phyloP scores from a whole-genome alignment of 2,888 invertebrate species.

The Trachelus tabidus region DNA sequence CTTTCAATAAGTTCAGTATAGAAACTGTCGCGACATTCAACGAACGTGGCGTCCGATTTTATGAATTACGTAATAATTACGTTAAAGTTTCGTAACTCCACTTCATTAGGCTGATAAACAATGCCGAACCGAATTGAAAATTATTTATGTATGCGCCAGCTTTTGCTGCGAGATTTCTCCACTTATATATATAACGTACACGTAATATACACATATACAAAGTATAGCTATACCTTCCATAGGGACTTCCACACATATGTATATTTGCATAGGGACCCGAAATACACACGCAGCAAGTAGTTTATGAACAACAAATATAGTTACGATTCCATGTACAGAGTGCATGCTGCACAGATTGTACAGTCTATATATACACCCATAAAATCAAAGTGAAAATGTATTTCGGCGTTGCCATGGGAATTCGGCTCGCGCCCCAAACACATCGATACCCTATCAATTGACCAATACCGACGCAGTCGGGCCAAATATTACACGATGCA shows the following conservation, averaged over 20 bases:
- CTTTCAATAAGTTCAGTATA: not conserved
- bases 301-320: not conserved
- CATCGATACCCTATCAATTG: constrained; percentile 56
- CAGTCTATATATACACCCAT: not conserved
- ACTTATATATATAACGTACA: not conserved
- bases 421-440: constrained; percentile 45
- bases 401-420: constrained; percentile 58
- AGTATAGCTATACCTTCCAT: not conserved
- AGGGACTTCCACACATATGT: not conserved
- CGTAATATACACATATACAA: not conserved
- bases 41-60: not conserved
- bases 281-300: not conserved
- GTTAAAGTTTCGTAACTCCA: not conserved
- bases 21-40: not conserved
- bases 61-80: not conserved
- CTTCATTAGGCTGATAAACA: not conserved
- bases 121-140: not conserved
- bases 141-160: not conserved
- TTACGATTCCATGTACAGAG: not conserved
- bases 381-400: constrained; percentile 49
- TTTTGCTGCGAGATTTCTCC: not conserved
- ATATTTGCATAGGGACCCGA: not conserved
- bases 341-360: not conserved
- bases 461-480: constrained; percentile 26
- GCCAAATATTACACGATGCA: constrained; percentile 35